A percentile compares a stretch with the other conserved stretches of the same genome.
Evolutionary conservation across 2,797 vertebrate species (phyloP).

Genomic region (Eurystomus glaucurus): DNA sequence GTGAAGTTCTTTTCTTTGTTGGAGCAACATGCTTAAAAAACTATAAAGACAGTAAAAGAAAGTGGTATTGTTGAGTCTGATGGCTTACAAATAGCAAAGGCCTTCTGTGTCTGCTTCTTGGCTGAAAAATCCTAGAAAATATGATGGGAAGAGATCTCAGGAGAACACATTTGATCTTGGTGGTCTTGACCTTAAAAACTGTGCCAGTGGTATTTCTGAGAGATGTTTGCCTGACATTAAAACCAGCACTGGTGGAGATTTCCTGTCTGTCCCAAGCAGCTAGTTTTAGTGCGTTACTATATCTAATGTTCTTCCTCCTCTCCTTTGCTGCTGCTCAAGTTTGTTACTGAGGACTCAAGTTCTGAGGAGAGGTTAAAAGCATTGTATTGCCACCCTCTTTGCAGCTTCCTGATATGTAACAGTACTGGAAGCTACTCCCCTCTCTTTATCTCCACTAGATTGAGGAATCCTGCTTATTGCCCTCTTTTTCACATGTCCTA

Average conservation of each 20-base stretch:
- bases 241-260: not conserved
- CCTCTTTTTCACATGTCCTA: fast-evolving
- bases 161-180: not conserved
- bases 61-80: not conserved
- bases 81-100: not conserved
- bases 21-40: not conserved
- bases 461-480: not conserved
- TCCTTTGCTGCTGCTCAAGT: not conserved
- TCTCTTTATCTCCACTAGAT: not conserved
- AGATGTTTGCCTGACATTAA: not conserved
- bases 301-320: not conserved
- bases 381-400: not conserved
- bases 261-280: not conserved
- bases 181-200: not conserved
- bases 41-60: not conserved
- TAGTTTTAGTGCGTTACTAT: not conserved
- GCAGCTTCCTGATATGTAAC: not conserved
- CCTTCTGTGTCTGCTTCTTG: not conserved
- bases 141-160: not conserved
- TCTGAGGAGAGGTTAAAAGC: not conserved
- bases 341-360: not conserved
- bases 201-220: not conserved
- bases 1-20: not conserved
- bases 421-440: not conserved
- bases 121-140: not conserved